Evolutionary conservation across 2,113 vertebrate genomes (phyloP), one percentile per base, ranked within the genome.

Genomic region (Brienomyrus brachyistius): DNA sequence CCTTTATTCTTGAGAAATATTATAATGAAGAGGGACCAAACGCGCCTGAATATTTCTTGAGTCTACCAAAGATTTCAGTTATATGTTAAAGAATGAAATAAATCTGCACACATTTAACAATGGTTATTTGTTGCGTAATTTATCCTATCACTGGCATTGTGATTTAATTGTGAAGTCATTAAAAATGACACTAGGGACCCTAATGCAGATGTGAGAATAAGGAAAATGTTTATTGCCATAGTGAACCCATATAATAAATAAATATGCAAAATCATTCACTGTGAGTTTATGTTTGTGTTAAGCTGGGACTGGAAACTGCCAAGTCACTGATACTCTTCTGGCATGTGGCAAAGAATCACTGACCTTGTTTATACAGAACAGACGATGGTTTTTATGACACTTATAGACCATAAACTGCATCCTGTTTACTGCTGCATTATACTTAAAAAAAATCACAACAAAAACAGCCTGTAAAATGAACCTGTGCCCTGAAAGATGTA

Each of bases 101-200:
- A 80, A 80, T 35, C 31, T 5, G 13, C 35, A 40, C 5, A 31
- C 11, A 48, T 23, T 59, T 48, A 35, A 19, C 35, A 84, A 40
- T 52, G 54, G 50, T 27, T 74, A 56, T 89, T 51, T 11, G 52
- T 43, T 21, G 40, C 19, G 1, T 31, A 88, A 74, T 88, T 50
- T 74, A 47, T 43, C 15, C 10, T 86, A 45, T 56, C n/a, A 43
- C 48, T 56, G 47, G 23, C 43, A 23, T n/a, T 17, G 66, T 31
- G 45, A 74, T 70, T 82, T 47, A n/a, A 70, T 70, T 70, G 62
- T 31, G 56, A n/a, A 62, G 40, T 86, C 52, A 89, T 66, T 85
- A 50, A 86, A 51, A 43, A 56, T 43, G 85, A 43, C 54, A 54
- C 50, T 4, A 27, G 17, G 56, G 45, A 31, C 43, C 84, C 50